Evolutionary conservation across 1,140 invertebrate genomes (phyloP), one percentile per base, ranked within the genome.

Genomic region (Zaprionus davidi): DNA sequence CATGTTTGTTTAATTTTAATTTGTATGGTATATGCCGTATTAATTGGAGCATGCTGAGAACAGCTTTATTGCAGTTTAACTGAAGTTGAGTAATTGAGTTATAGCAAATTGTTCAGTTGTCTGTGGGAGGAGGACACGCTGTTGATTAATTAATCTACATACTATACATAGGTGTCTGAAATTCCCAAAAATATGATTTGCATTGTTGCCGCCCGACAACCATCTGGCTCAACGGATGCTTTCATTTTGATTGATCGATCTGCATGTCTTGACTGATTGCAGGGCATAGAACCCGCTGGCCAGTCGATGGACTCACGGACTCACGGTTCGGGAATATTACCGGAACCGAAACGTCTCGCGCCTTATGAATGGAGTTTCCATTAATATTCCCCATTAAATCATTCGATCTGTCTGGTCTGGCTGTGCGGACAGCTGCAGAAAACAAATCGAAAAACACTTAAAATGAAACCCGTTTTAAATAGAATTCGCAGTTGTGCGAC

Each of bases 361-460:
- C 38, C 17, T 86, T 82, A 82, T 82, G 82, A 85, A 86, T 86
- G 82, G 82, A 71, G 62, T 69, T 68, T 71, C 68, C 59, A 62
- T 49, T 79, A 76, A 66, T 51, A 13, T 58, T 66, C 36, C 66
- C 26, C 55, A 59, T 71, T 81, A 49, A 67, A 66, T 60, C 44
- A 22, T 20, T 17, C 31, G 5, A 34, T 51, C 46, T 17, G 46
- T 49, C 46, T 49, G 46, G 46, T 12, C 11, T 20, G 38, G 26
- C 31, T 31, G 24, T 17, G 65, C 53, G 4, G 24, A 64, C 34
- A 57, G 22, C 22, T 31, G 12, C 13, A 34, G 12, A 44, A 28
- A 51, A 24, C 46, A 51, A 51, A 51, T 51, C 20, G 46, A 13
- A 34, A 26, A 59, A 31, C 13, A 58, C 26, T 13, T 24, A 51